These are phyloP conservation scores for Dicroscelio sp. DNA, from an alignment of 2,888 invertebrate species.

Conservation along the genomic window DNA sequence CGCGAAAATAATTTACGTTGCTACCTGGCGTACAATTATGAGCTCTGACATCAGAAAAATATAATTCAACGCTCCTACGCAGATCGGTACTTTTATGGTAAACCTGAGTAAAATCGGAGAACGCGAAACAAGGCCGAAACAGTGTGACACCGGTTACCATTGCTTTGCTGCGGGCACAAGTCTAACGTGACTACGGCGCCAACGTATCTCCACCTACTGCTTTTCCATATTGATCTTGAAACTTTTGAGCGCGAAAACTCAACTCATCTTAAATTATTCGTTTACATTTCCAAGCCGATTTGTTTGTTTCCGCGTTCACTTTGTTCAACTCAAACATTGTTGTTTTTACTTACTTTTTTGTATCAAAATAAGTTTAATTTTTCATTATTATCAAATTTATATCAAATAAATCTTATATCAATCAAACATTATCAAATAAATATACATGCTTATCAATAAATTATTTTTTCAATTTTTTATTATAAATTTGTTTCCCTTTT, in stretches of 20 bases:
- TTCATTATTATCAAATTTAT: too few species aligned
- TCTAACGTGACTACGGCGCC: slow-evolving; percentile 71
- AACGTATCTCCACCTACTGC: slow-evolving; percentile 78
- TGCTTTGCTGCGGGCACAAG: slow-evolving; percentile 38
- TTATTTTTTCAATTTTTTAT: background rate
- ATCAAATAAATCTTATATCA: too few species aligned
- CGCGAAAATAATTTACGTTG: slow-evolving; percentile 63
- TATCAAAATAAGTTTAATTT: too few species aligned
- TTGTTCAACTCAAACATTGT: too few species aligned
- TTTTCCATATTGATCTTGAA: slow-evolving; percentile 75
- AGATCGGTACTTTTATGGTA: slow-evolving; percentile 82
- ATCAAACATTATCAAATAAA: too few species aligned
- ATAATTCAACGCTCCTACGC: slow-evolving; percentile 81
- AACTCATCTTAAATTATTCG: slow-evolving; percentile 38
- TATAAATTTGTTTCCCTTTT: background rate
- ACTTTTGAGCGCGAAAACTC: slow-evolving; percentile 57
- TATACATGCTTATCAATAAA: background rate
- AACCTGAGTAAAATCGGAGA: slow-evolving; percentile 72
- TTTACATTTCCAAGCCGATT: slow-evolving; percentile 3
- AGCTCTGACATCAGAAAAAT: slow-evolving; percentile 85
- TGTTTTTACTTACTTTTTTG: too few species aligned
- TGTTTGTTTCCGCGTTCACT: slow-evolving; percentile 19
- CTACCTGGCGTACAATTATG: slow-evolving; percentile 87
- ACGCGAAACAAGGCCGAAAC: slow-evolving; percentile 82
- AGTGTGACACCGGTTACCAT: slow-evolving; percentile 44